Conservation (phyloP, 2,797 vertebrate genomes). For the Urosaurus nigricauda region DNA sequence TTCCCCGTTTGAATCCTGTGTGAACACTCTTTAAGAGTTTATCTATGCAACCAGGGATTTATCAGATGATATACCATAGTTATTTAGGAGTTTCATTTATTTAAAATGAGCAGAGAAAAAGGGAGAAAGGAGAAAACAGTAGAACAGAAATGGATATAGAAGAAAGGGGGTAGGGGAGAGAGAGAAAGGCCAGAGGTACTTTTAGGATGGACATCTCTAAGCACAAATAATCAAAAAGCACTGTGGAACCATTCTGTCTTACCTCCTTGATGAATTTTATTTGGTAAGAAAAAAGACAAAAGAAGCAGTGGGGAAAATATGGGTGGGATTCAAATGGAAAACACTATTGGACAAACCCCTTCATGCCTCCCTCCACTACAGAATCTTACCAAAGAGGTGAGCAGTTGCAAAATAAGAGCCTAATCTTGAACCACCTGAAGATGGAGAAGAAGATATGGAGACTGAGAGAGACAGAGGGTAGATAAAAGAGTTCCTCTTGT, state of each 20-base stretch:
- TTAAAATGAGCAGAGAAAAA: not conserved
- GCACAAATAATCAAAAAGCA: no score
- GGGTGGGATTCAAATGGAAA: not conserved
- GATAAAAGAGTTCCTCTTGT: not conserved
- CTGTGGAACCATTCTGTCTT: no score
- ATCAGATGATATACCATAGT: not conserved
- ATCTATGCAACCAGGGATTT: not conserved
- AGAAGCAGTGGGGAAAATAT: not conserved
- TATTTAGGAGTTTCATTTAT: not conserved
- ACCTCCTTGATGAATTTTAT: not conserved
- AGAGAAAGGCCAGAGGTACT: no score
- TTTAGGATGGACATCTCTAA: no score
- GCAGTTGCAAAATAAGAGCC: not conserved
- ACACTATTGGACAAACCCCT: not conserved
- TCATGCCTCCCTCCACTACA: not conserved
- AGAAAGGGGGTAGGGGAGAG: not conserved
- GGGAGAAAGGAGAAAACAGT: not conserved
- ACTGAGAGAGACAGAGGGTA: not conserved
- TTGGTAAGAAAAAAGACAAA: not conserved
- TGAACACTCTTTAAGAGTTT: not conserved
- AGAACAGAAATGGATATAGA: not conserved
- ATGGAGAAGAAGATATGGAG: not conserved
- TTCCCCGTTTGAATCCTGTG: no score
- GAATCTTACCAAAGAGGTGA: not conserved
- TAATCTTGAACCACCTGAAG: not conserved